Percentiles rank a stretch among this genome's conserved stretches.
phyloP scores from a whole-genome alignment of 1,140 invertebrate genomes.

The Drosophila arawakana region DNA sequence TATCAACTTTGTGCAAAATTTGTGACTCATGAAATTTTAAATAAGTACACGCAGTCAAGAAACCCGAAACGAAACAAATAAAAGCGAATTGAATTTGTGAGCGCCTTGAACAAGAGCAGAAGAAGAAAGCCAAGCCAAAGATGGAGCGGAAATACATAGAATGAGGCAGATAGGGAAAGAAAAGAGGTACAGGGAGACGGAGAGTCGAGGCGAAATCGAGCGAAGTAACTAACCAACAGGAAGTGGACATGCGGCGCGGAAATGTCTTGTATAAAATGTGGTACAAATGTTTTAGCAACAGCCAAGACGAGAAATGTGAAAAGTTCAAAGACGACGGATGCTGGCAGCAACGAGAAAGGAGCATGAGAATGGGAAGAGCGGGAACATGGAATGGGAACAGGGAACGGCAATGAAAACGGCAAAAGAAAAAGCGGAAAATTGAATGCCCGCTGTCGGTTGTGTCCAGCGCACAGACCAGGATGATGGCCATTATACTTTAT shows the following conservation, averaged over 20 bases:
- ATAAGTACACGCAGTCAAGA: conserved; percentile 21
- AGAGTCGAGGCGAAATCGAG: conserved; percentile 3
- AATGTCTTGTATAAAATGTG: conserved; percentile 73
- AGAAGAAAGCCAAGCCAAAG: conserved; percentile 25
- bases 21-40: conserved; percentile 32
- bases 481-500: conserved; percentile 81
- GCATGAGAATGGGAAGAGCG: neutral
- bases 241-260: conserved; percentile 79
- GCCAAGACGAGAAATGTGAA: conserved; percentile 72
- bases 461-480: conserved; percentile 48
- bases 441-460: conserved; percentile 68
- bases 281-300: conserved; percentile 75
- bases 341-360: neutral
- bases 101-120: conserved; percentile 5
- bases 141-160: conserved; percentile 40
- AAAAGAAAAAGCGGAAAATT: conserved; percentile 76
- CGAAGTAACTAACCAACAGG: conserved; percentile 53
- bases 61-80: conserved; percentile 31
- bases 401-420: neutral
- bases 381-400: too few species aligned
- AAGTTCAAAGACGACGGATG: conserved; percentile 73
- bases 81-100: conserved; percentile 42
- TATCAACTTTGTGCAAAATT: conserved; percentile 5
- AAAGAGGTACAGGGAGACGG: neutral
- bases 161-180: conserved; percentile 9